A percentile compares a stretch with the other conserved stretches of the same genome.
These are phyloP conservation scores for Chrysolina oricalcia DNA, from an alignment of 2,888 invertebrate species.

Conservation along the genomic window DNA sequence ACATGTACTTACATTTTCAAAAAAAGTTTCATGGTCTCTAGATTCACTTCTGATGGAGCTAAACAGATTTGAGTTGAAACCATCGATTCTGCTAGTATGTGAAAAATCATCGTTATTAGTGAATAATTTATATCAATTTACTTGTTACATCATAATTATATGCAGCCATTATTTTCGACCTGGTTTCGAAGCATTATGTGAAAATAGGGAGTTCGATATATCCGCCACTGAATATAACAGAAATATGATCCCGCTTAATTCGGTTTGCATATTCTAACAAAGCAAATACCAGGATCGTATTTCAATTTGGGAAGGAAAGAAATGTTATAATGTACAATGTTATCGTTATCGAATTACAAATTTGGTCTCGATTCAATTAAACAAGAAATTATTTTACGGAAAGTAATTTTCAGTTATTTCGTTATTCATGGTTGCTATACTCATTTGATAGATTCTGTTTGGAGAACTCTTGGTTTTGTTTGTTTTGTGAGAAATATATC, in stretches of 20 bases:
- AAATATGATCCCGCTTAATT: constrained; percentile 30
- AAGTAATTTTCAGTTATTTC: neutral
- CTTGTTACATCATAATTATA: no score
- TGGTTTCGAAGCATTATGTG: neutral
- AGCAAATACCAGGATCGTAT: constrained; percentile 46
- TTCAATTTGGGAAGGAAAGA: constrained; percentile 48
- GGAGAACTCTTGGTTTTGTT: no score
- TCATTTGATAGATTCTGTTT: neutral
- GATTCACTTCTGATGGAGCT: no score
- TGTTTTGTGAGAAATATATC: no score
- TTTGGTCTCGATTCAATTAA: constrained; percentile 21
- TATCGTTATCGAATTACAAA: constrained; percentile 37
- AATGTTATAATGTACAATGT: constrained; percentile 31
- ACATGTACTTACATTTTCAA: no score
- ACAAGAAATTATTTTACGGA: neutral
- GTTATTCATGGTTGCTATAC: neutral
- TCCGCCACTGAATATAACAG: constrained; percentile 20
- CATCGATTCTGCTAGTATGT: no score
- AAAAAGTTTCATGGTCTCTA: no score
- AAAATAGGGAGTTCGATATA: neutral
- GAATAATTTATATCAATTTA: no score
- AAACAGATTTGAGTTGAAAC: no score
- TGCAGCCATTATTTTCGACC: no score
- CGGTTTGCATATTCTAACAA: constrained; percentile 47
- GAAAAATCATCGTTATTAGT: no score